A percentile compares a stretch with the other conserved stretches of the same genome.
These are phyloP conservation scores for Cephalopachus bancanus DNA, from an alignment of 2,797 vertebrate species.

Conservation along the genomic window DNA sequence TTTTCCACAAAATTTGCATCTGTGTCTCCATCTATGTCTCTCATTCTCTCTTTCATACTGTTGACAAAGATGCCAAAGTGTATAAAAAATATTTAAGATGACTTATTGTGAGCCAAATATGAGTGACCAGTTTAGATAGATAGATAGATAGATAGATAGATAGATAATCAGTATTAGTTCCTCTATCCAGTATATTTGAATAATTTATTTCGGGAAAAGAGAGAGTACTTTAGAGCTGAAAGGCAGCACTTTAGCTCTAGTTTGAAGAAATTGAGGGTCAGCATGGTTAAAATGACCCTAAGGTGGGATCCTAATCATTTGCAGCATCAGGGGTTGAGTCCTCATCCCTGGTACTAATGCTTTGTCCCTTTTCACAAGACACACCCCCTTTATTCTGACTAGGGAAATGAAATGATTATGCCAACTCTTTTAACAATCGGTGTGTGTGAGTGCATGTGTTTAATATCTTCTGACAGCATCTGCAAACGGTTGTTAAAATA, in stretches of 20 bases:
- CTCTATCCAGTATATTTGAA: not conserved
- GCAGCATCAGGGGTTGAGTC: rapidly evolving
- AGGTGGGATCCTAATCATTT: not conserved
- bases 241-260: not conserved
- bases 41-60: too few relatives aligned
- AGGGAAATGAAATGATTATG: not conserved
- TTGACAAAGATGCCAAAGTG: too few relatives aligned
- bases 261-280: not conserved
- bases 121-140: too few relatives aligned
- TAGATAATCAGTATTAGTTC: not conserved
- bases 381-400: not conserved
- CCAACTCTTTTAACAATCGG: not conserved
- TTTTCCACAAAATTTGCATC: too few relatives aligned
- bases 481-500: not conserved
- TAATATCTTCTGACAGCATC: not conserved
- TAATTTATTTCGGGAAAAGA: not conserved
- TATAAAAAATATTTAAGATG: too few relatives aligned
- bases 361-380: not conserved
- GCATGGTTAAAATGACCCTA: rapidly evolving
- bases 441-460: not conserved
- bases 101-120: too few relatives aligned
- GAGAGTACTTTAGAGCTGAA: not conserved
- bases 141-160: too few relatives aligned
- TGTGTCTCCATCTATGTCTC: too few relatives aligned
- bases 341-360: rapidly evolving